Percentiles rank a stretch among this genome's conserved stretches.
Evolutionary conservation across 2,113 vertebrate species (phyloP).

Genomic region (Panthera leo): DNA sequence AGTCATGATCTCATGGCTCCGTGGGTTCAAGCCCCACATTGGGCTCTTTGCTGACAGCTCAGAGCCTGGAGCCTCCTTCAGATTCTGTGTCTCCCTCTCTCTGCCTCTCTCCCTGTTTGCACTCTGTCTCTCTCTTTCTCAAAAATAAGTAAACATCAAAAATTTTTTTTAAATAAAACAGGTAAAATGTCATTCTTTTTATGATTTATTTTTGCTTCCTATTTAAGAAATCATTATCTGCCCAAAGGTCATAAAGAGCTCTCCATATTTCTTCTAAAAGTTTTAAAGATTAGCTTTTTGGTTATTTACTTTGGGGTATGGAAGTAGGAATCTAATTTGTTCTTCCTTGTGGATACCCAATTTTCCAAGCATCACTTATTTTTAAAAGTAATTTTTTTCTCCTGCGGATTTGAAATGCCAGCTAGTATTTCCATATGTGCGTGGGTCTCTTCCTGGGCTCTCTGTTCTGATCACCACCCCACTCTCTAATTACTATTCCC

Average conservation of each 20-base stretch:
- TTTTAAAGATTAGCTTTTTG: constrained; percentile 33
- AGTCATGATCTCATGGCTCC: no score
- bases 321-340: constrained; percentile 18
- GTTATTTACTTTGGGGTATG: background rate
- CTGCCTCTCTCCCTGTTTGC: no score
- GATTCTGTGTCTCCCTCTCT: no score
- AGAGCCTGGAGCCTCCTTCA: no score
- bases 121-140: no score
- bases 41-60: no score
- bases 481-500: constrained; percentile 55
- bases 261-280: constrained; percentile 24
- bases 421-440: constrained; percentile 55
- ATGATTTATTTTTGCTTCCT: background rate
- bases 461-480: constrained; percentile 32
- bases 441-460: constrained; percentile 67
- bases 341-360: constrained; percentile 47
- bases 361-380: constrained; percentile 52
- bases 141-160: no score
- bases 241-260: background rate
- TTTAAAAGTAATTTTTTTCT: constrained; percentile 51
- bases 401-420: constrained; percentile 34
- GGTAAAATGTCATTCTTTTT: background rate
- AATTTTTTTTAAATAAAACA: background rate
- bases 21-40: no score
- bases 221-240: constrained; percentile 37